Evolutionary conservation across 2,888 invertebrate genomes (phyloP).

Genomic region (Sesamia inferens): DNA sequence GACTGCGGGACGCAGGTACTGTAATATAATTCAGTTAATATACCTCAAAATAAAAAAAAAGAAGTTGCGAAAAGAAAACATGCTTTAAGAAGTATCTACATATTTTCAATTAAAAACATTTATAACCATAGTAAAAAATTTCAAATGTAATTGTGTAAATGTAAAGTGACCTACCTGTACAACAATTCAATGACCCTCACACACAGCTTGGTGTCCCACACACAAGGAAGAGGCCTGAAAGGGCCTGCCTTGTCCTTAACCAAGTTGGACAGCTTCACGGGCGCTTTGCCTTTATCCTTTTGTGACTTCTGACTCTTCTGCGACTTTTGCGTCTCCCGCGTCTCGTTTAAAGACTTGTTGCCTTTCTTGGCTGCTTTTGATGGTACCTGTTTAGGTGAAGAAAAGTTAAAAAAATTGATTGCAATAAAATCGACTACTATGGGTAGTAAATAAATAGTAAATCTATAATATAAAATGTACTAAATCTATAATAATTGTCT

Average conservation of each 20-base stretch:
- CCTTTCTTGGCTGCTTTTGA: conserved; percentile 78
- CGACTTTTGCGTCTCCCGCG: conserved; percentile 75
- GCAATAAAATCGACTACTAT: too few species aligned
- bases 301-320: conserved; percentile 81
- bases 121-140: neutral
- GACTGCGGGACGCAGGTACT: too few species aligned
- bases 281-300: conserved; percentile 77
- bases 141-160: neutral
- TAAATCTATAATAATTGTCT: too few species aligned
- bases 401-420: too few species aligned
- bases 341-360: conserved; percentile 79
- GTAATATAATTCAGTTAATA: neutral
- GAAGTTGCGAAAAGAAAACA: too few species aligned
- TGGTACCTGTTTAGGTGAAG: conserved; percentile 60
- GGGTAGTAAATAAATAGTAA: too few species aligned
- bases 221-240: conserved; percentile 81
- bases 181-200: conserved; percentile 78
- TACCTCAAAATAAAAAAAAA: too few species aligned
- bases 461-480: too few species aligned
- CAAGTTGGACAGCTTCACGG: conserved; percentile 74
- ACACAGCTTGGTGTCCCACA: conserved; percentile 81
- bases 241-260: conserved; percentile 81
- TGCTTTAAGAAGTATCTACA: too few species aligned
- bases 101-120: too few species aligned
- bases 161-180: conserved; percentile 75